Evolutionary conservation across 2,888 invertebrate species (phyloP), one percentile per base, ranked within the genome.

Genomic region (Nemoura dubitans): DNA sequence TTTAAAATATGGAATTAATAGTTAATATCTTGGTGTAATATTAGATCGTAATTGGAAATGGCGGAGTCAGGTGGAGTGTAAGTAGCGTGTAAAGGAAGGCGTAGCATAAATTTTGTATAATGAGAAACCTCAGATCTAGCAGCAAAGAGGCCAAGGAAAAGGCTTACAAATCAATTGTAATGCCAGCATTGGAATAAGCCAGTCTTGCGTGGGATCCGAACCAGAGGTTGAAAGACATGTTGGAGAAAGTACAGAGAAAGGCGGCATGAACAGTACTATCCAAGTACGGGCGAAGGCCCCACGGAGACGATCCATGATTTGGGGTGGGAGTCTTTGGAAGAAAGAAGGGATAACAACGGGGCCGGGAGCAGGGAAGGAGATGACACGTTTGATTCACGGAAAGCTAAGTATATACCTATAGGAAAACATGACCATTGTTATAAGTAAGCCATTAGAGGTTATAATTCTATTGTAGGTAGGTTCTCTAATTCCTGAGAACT

Each of bases 21-120:
- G 28, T 80, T 26, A 80, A 80, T 80, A 80, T 28, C 80, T 80
- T 26, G 80, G 80, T 25, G 80, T 80, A 80, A 80, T 80, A 80
- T 80, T 80, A 28, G 80, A 80, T 7, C 10, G 28, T 80, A 28
- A 80, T 6, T 80, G 10, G 27, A 80, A 80, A 80, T 80, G 80
- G 80, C 26, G 28, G 26, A 80, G 26, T 7, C 80, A 80, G 28
- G 80, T 16, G 27, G 80, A 80, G 28, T 27, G 80, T 25, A n/a
- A n/a, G 80, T 80, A 26, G 28, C 80, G 26, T 5, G 80, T 2
- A 80, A 80, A 80, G 80, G 80, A 80, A 80, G 10, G 26, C 80
- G 76, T 76, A 76, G 76, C 76, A 3, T 76, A 25, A 76, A 76
- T 25, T 76, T 76, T 76, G 76, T 76, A n/a, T n/a, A n/a, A 76